Base-by-base conservation (phyloP, 1,140 invertebrate species). In the Drosophila sturtevanti region DNA sequence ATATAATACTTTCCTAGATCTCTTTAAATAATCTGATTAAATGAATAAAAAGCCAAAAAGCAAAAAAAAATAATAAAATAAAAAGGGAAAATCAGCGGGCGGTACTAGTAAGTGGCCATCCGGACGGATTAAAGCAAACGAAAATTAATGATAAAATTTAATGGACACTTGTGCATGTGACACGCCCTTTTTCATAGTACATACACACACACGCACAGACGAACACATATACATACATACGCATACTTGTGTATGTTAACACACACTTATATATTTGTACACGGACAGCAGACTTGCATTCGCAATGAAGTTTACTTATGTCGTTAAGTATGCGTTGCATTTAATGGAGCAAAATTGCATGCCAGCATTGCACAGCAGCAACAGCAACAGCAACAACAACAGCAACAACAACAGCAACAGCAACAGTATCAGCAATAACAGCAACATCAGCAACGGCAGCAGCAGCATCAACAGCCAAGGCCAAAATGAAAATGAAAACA, bases 71-170 rank as follows among this genome's bases (percentile, higher is more conserved):
- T 6, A 31, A 31, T 24, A 24, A 24, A 24, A 1, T 1, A 24
- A 6, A 31, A 55, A 31, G 12, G 11, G n/a, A 44, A 27, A 61
- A 56, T 54, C 71, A 72, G 44, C 64, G 21, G 44, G 34, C 16
- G 58, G 52, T 51, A 37, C 44, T 56, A 56, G 58, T 61, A 51
- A 65, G 24, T 58, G 7, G 48, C 21, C 16, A 60, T 22, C 18
- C 22, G 16, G 59, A 48, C 44, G 73, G 78, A 48, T 48, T 48
- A 48, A 48, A 44, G 41, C 78, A 81, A 81, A 85, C 67, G 78
- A 87, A 87, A 86, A 87, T 87, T 87, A 78, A 87, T 81, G 78
- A 78, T 68, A 71, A 78, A 75, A 81, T 86, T 85, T 87, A 85
- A 85, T 87, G 81, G 78, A 81, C 81, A 87, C 81, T 85, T 87